Evolutionary conservation across 2,113 vertebrate genomes (phyloP).

Genomic region (Pteruthius melanotis): DNA sequence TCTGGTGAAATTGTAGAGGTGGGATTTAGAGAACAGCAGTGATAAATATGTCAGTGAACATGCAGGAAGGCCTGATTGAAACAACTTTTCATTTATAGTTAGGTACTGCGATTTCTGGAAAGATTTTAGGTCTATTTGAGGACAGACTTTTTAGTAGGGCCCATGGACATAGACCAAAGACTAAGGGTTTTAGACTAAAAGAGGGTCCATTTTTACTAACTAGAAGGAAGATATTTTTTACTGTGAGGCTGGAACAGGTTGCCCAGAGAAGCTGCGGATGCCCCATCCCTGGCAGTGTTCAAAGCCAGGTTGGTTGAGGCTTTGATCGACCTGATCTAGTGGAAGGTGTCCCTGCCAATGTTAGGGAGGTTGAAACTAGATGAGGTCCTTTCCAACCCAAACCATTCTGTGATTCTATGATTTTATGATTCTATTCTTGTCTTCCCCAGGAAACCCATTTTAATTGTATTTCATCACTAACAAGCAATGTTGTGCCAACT

Average conservation of each 20-base stretch:
- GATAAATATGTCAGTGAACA: neutral
- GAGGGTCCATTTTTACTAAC: neutral
- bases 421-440: neutral
- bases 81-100: neutral
- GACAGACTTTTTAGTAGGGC: neutral
- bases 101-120: neutral
- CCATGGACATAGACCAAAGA: accelerated
- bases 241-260: neutral
- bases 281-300: neutral
- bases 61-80: neutral
- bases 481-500: neutral
- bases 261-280: neutral
- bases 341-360: neutral
- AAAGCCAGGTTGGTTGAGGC: neutral
- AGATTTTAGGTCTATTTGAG: neutral
- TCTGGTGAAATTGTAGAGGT: neutral
- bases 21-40: neutral
- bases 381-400: neutral
- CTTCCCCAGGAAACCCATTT: neutral
- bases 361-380: neutral
- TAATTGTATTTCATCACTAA: neutral
- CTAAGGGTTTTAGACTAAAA: neutral
- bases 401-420: neutral
- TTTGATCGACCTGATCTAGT: neutral
- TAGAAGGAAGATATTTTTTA: neutral